Conservation (phyloP, 1,140 invertebrate species). For the Drosophila lacteicornis region DNA sequence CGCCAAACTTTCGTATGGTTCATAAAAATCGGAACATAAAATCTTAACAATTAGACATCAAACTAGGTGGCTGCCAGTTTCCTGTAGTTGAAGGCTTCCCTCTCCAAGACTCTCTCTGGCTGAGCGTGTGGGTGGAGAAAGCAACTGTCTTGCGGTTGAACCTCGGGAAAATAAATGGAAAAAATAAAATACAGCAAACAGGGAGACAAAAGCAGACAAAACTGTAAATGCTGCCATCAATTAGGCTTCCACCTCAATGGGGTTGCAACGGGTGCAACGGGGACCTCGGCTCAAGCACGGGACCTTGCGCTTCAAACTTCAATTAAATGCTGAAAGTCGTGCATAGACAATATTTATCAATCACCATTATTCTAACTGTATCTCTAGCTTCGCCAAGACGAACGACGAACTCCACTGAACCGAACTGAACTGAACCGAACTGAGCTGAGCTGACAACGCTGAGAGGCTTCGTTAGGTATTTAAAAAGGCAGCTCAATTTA, state of each 20-base stretch:
- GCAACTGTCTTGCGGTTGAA: conserved; percentile 40
- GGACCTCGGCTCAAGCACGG: conserved; percentile 11
- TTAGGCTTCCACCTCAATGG: conserved; percentile 56
- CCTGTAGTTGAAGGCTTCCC: conserved; percentile 21
- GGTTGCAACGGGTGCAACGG: conserved; percentile 18
- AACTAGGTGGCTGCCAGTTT: conserved; percentile 42
- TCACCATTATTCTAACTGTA: conserved; percentile 82
- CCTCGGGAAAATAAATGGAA: not conserved
- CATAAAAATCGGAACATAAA: conserved; percentile 45
- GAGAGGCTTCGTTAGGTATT: conserved; percentile 34
- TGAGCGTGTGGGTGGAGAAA: conserved; percentile 64
- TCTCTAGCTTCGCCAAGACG: conserved; percentile 31
- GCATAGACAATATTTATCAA: conserved; percentile 82
- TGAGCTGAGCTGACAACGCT: conserved; percentile 10
- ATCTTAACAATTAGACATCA: conserved; percentile 52
- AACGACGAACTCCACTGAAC: conserved; percentile 14
- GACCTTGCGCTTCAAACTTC: conserved; percentile 76
- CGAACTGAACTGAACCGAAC: not conserved
- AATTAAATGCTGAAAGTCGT: conserved; percentile 76
- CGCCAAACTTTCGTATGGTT: conserved; percentile 7
- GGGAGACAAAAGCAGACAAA: conserved; percentile 43
- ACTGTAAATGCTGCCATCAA: conserved; percentile 65
- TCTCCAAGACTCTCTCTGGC: not conserved
- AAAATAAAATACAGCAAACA: conserved; percentile 1
- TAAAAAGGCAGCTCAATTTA: conserved; percentile 39